Percentiles rank a stretch among this genome's conserved stretches.
Conservation (phyloP, 1,140 invertebrate genomes). For the Drosophila orosa region DNA sequence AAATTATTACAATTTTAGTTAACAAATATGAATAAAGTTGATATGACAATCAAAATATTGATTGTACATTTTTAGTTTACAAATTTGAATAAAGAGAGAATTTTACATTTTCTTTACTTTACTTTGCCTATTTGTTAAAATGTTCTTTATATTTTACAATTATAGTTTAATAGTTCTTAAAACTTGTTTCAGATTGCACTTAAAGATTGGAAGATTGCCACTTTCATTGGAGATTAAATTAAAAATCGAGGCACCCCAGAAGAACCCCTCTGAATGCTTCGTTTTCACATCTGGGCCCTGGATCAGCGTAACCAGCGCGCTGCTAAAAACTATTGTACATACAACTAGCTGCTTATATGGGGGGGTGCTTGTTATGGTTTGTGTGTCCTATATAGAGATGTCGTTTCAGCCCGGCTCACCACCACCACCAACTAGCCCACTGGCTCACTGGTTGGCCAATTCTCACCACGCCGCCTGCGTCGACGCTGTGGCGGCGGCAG, state of each 20-base stretch:
- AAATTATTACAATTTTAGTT: too few species aligned
- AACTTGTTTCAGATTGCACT: not conserved
- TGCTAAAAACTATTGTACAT: constrained; percentile 64
- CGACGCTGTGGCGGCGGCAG: constrained; percentile 49
- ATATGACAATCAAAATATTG: too few species aligned
- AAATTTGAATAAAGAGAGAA: not conserved
- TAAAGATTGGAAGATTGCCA: not conserved
- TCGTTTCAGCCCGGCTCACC: constrained; percentile 41
- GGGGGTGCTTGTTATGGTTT: constrained; percentile 25
- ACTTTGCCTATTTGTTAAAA: not conserved
- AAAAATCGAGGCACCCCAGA: constrained; percentile 10
- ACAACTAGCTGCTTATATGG: constrained; percentile 73
- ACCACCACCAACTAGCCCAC: constrained; percentile 24
- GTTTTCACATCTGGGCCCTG: constrained; percentile 9
- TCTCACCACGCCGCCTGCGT: constrained; percentile 62
- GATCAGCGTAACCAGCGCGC: constrained; percentile 65
- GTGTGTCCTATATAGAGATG: constrained; percentile 27
- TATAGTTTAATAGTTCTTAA: not conserved
- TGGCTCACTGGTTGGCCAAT: constrained; percentile 23
- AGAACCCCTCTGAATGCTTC: constrained; percentile 17
- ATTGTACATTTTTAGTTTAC: not conserved
- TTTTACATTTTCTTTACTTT: not conserved
- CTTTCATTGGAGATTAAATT: not conserved
- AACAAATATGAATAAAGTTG: not conserved
- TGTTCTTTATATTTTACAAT: not conserved